Evolutionary conservation across 2,888 invertebrate genomes (phyloP).

Genomic region (Hemistola chrysoprasaria): DNA sequence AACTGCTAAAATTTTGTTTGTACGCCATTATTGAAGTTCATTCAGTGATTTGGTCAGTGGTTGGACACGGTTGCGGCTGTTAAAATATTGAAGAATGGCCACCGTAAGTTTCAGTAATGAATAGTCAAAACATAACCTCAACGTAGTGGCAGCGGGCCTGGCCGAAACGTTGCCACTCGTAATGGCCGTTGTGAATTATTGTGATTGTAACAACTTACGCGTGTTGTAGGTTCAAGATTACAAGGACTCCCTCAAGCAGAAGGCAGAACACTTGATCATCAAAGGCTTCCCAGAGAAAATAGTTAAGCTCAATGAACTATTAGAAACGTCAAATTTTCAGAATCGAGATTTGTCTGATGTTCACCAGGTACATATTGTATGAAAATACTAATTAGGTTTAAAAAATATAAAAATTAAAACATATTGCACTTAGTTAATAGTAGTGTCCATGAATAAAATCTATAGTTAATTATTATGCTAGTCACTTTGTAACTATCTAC

Average conservation of each 20-base stretch:
- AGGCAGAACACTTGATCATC: constrained; percentile 94
- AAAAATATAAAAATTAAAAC: no score
- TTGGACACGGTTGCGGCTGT: constrained; percentile 22
- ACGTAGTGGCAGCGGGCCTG: constrained; percentile 40
- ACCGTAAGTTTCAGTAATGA: constrained; percentile 38
- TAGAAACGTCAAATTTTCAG: constrained; percentile 92
- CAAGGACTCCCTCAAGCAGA: constrained; percentile 92
- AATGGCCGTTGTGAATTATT: constrained; percentile 40
- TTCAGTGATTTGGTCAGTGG: constrained; percentile 20
- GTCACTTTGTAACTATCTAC: no score
- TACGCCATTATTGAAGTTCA: constrained; percentile 14
- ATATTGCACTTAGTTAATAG: no score
- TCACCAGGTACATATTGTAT: constrained; percentile 80
- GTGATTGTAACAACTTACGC: constrained; percentile 29
- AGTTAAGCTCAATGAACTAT: constrained; percentile 92
- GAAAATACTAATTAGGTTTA: no score
- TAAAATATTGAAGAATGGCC: constrained; percentile 34
- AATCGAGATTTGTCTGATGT: constrained; percentile 90
- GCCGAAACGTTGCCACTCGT: constrained; percentile 23
- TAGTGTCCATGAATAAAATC: no score
- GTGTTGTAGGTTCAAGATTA: constrained; percentile 91
- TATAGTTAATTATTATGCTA: no score
- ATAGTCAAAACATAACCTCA: constrained; percentile 57
- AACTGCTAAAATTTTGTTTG: constrained; percentile 20
- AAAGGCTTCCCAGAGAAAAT: constrained; percentile 97